Conservation (phyloP, 2,797 vertebrate species). For the Tarsius wallacei region DNA sequence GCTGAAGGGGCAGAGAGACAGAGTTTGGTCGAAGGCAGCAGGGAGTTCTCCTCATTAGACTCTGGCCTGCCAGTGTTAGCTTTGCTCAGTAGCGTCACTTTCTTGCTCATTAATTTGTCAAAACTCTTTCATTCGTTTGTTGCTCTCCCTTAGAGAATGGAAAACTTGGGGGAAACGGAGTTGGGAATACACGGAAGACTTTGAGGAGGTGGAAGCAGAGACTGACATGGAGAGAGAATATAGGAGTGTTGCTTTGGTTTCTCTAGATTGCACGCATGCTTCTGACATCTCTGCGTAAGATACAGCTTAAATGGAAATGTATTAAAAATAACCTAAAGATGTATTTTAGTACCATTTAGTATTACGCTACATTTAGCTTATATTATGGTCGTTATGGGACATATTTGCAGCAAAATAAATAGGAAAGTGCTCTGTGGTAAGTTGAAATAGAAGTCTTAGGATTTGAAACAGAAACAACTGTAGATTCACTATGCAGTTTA, state of each 20-base stretch:
- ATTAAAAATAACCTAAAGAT: conserved; percentile 48
- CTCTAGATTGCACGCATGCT: neutral
- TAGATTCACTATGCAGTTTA: neutral
- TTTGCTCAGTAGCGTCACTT: neutral
- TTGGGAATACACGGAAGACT: neutral
- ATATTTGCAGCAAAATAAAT: neutral
- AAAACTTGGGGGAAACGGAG: neutral
- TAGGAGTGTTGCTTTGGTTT: neutral
- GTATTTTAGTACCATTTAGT: neutral
- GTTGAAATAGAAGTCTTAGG: conserved; percentile 1
- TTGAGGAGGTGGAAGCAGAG: neutral
- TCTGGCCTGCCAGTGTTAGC: neutral
- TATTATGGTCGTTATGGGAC: neutral
- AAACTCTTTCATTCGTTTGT: neutral
- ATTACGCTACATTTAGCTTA: neutral
- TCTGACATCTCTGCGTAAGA: neutral
- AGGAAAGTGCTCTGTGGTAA: neutral
- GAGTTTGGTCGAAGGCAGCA: neutral
- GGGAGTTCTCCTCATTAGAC: neutral
- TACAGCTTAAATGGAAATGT: conserved; percentile 14
- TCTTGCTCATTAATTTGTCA: conserved; percentile 10
- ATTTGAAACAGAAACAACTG: neutral
- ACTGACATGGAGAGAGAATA: neutral
- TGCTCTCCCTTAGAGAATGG: neutral
- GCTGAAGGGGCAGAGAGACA: neutral